phyloP scores from a whole-genome alignment of 1,140 invertebrate species.

The Cyclina sinensis region DNA sequence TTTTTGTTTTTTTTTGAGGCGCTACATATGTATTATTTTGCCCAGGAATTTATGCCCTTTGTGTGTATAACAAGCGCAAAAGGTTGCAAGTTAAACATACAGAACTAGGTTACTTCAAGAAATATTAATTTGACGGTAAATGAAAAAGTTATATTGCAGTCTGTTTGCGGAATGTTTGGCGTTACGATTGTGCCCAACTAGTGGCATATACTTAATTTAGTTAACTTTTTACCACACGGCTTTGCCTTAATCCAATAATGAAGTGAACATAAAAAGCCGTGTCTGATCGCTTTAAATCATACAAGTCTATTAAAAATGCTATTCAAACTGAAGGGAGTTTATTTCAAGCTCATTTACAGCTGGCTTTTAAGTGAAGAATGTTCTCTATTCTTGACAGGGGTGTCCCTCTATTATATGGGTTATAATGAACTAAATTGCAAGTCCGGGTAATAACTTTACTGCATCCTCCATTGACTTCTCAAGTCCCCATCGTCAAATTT shows the following conservation, averaged over 20 bases:
- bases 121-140: no score
- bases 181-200: background rate
- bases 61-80: no score
- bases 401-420: background rate
- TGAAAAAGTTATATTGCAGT: no score
- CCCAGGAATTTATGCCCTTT: no score
- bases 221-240: background rate
- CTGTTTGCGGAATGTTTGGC: no score
- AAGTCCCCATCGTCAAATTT: slow-evolving; percentile 7
- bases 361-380: slow-evolving; percentile 8
- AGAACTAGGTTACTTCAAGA: no score
- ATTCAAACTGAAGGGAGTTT: slow-evolving; percentile 32
- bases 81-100: no score
- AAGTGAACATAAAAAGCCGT: slow-evolving; percentile 25
- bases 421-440: slow-evolving; percentile 11
- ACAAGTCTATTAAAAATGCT: slow-evolving; percentile 33
- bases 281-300: slow-evolving; percentile 50
- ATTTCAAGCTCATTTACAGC: slow-evolving; percentile 39
- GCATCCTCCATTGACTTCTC: slow-evolving; percentile 10
- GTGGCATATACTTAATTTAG: background rate
- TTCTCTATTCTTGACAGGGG: background rate
- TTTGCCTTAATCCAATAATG: slow-evolving; percentile 11
- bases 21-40: no score
- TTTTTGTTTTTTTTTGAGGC: no score
- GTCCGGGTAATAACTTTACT: slow-evolving; percentile 33